A percentile compares a stretch with the other conserved stretches of the same genome.
Conservation (phyloP, 2,888 invertebrate genomes). For the Laothoe populi region DNA sequence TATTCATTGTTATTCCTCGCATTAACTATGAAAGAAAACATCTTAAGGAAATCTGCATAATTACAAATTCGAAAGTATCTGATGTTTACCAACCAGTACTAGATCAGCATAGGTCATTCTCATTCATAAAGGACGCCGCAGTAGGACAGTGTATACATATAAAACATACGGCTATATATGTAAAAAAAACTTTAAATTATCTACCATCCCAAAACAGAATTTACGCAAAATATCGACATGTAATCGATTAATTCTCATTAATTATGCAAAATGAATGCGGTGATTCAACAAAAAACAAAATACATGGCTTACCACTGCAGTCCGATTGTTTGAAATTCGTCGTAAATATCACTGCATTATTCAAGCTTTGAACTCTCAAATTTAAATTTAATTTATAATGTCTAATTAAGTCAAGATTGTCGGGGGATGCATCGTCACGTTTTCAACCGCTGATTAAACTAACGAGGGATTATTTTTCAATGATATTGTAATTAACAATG, state of each 20-base stretch:
- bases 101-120: too few species aligned
- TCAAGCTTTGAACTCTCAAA: neutral
- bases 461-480: slow-evolving; percentile 18
- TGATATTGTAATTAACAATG: slow-evolving; percentile 9
- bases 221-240: neutral
- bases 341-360: neutral
- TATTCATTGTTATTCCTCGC: too few species aligned
- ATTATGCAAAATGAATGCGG: slow-evolving; percentile 10
- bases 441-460: slow-evolving; percentile 3
- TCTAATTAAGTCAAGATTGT: slow-evolving; percentile 18
- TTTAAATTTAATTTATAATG: slow-evolving; percentile 9
- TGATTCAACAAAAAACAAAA: neutral
- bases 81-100: too few species aligned
- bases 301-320: neutral
- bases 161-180: too few species aligned
- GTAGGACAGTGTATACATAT: too few species aligned
- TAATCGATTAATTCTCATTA: slow-evolving; percentile 1
- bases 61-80: too few species aligned
- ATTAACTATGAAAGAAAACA: too few species aligned
- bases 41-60: too few species aligned
- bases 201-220: neutral
- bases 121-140: too few species aligned
- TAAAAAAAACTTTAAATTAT: neutral
- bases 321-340: neutral
- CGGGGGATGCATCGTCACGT: slow-evolving; percentile 13